Conservation (phyloP, 2,888 invertebrate genomes). For the Pandemis heparana region DNA sequence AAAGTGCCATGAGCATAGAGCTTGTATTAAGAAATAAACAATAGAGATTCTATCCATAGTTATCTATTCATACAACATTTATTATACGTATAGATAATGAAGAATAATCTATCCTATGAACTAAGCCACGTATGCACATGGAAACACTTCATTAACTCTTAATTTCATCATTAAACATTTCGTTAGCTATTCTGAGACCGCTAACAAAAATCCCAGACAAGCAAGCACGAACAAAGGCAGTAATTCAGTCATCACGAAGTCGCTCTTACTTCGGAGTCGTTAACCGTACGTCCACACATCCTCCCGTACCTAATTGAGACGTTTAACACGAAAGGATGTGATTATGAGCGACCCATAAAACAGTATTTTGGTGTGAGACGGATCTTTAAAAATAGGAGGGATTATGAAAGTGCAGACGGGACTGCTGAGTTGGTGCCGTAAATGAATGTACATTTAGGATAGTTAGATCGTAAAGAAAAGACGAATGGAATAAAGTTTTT, state of each 20-base stretch:
- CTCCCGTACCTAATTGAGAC: slow-evolving; percentile 83
- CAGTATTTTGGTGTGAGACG: slow-evolving; percentile 67
- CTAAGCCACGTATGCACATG: slow-evolving; percentile 19
- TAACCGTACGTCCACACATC: slow-evolving; percentile 77
- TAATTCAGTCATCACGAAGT: slow-evolving; percentile 66
- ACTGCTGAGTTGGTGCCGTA: background rate
- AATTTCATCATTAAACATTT: slow-evolving; percentile 36
- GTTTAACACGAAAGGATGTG: slow-evolving; percentile 83
- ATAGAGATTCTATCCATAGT: too few species aligned
- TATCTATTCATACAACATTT: too few species aligned
- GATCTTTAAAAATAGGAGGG: slow-evolving; percentile 76
- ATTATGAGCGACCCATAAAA: slow-evolving; percentile 81
- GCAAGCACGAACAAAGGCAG: slow-evolving; percentile 51
- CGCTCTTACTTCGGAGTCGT: slow-evolving; percentile 65
- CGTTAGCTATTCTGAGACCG: slow-evolving; percentile 29
- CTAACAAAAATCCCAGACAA: slow-evolving; percentile 37
- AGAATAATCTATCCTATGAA: background rate
- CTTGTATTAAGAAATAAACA: too few species aligned
- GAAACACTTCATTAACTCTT: slow-evolving; percentile 36
- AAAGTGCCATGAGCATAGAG: too few species aligned
- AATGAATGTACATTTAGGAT: too few species aligned
- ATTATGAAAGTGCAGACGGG: slow-evolving; percentile 16
- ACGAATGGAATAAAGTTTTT: too few species aligned
- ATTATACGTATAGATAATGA: too few species aligned
- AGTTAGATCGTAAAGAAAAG: too few species aligned